Evolutionary conservation across 37 sponge, comb jelly and placozoan species (phyloP).

Genomic region (Axinella damicornis): DNA sequence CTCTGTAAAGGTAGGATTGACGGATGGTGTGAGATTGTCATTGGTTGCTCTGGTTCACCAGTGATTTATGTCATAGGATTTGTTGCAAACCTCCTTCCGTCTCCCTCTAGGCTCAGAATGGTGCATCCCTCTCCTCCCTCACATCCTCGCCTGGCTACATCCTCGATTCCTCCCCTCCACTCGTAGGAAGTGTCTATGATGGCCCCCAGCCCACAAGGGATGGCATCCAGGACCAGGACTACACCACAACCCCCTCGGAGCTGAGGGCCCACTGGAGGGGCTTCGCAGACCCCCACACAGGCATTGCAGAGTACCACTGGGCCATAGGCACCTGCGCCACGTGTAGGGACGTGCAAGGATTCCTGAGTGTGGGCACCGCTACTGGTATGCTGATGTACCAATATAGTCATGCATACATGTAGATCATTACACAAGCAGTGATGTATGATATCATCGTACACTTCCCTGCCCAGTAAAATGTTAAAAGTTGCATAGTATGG

Average conservation of each 20-base stretch:
- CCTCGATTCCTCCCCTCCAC: conserved; percentile 78
- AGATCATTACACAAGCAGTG: too few relatives aligned
- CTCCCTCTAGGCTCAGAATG: conserved; percentile 64
- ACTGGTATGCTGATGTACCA: too few relatives aligned
- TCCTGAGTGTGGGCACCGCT: conserved; percentile 31
- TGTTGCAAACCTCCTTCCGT: too few relatives aligned
- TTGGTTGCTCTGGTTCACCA: too few relatives aligned
- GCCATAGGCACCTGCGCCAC: conserved; percentile 64
- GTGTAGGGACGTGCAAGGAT: conserved; percentile 62
- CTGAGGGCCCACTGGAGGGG: conserved; percentile 68
- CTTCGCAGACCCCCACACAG: conserved; percentile 66
- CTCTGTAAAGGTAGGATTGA: conserved; percentile 36
- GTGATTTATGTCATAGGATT: too few relatives aligned
- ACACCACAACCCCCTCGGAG: conserved; percentile 18
- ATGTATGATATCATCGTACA: too few relatives aligned
- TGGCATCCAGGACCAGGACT: conserved; percentile 58
- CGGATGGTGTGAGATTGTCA: too few relatives aligned
- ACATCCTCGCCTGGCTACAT: conserved; percentile 52
- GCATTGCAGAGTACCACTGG: conserved; percentile 52
- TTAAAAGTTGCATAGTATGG: too few relatives aligned
- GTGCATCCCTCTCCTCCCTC: conserved; percentile 57
- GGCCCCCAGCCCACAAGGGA: conserved; percentile 22
- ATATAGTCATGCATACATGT: too few relatives aligned
- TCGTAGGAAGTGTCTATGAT: conserved; percentile 56
- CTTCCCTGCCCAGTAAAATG: too few relatives aligned